A percentile compares a stretch with the other conserved stretches of the same genome.
Conservation (phyloP, 2,113 vertebrate species). For the Saguinus imperator region DNA sequence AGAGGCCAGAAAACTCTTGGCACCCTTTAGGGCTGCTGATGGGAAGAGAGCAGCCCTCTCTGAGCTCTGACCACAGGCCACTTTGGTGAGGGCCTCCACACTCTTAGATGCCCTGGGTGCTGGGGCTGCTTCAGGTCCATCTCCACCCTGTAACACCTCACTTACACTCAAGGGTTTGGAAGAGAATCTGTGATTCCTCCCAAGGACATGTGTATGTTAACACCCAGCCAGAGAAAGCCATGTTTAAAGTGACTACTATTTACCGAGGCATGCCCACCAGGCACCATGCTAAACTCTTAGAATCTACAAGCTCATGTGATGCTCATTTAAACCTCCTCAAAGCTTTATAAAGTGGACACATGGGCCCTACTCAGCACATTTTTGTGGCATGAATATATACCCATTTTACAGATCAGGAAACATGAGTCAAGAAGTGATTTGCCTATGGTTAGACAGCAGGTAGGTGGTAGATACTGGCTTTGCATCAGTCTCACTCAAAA, state of each 20-base stretch:
- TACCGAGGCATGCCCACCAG: rapidly evolving
- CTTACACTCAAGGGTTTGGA: neutral
- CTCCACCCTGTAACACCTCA: neutral
- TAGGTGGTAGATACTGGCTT: neutral
- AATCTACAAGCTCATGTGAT: neutral
- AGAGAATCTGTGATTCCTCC: neutral
- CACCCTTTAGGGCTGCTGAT: too few species aligned
- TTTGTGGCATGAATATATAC: neutral
- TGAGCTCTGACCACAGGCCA: neutral
- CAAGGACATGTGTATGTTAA: neutral
- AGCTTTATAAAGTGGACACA: neutral
- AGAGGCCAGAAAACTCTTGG: neutral
- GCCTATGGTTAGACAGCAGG: neutral
- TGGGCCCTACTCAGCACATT: neutral
- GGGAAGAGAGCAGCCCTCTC: neutral
- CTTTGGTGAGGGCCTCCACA: neutral
- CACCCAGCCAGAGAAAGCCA: neutral
- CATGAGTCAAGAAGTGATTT: neutral
- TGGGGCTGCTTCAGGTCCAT: neutral
- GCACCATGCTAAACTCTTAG: neutral
- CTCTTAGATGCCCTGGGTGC: neutral
- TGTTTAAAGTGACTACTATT: neutral
- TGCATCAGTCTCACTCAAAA: neutral
- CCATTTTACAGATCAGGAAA: neutral
- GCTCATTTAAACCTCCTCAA: neutral